phyloP scores from a whole-genome alignment of 2,888 invertebrate species.

The Melanargia galathea region DNA sequence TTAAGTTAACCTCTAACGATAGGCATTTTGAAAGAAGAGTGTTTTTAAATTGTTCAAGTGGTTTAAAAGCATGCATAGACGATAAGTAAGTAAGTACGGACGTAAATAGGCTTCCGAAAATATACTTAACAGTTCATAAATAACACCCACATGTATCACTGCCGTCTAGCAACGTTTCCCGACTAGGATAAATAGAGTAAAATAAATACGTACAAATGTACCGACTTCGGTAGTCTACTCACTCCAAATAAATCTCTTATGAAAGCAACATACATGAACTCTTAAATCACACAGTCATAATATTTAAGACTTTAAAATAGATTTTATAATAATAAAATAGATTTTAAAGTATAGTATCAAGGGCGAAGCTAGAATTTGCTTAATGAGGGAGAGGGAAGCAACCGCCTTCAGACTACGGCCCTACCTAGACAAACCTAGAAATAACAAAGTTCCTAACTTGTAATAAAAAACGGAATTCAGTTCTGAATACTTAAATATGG shows the following conservation, averaged over 20 bases:
- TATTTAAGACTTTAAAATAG: no score
- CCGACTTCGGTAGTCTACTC: background rate
- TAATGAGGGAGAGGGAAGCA: no score
- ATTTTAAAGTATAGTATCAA: no score
- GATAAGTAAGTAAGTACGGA: constrained; percentile 36
- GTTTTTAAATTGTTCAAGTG: constrained; percentile 38
- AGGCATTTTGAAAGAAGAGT: constrained; percentile 25
- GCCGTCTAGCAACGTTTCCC: constrained; percentile 29
- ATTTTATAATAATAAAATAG: no score
- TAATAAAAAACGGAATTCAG: no score
- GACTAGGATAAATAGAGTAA: constrained; percentile 21
- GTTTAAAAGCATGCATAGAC: constrained; percentile 41
- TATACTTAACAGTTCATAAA: constrained; percentile 38
- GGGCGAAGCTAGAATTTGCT: no score
- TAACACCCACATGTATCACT: constrained; percentile 37
- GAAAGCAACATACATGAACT: background rate
- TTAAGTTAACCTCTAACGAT: constrained; percentile 24
- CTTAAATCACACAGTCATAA: no score
- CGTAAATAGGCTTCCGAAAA: constrained; percentile 44
- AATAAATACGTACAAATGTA: background rate
- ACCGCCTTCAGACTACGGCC: no score
- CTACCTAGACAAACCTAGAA: no score
- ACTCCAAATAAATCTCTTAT: background rate
- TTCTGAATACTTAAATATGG: no score
- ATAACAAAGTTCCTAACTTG: no score